Evolutionary conservation across 2,888 invertebrate species (phyloP), one percentile per base, ranked within the genome.

Genomic region (Halocaridina rubra): DNA sequence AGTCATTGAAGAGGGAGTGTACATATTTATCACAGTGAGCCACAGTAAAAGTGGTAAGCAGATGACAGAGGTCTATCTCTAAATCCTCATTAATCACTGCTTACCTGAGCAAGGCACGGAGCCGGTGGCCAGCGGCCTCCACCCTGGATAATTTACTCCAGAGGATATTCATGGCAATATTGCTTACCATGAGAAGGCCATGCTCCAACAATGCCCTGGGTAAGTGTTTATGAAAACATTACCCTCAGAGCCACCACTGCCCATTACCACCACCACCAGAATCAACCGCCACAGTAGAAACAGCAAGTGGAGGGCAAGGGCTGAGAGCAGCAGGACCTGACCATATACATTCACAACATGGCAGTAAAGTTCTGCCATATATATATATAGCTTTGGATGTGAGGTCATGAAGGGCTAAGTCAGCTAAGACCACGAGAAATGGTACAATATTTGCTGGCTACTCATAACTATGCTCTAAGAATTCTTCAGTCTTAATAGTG

Each of bases 1-100:
- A 77, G 57, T 77, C 16, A 53, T n/a, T 77, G 24, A 61, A 77
- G 59, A 77, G 77, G 77, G 77, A 77, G 77, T 77, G 77, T 77
- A 77, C 77, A 77, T 67, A 53, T 76, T 82, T 82, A 82, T 82
- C 82, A 82, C 82, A 82, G 82, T 77, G 77, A 82, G 82, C 82
- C 82, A 82, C 77, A 77, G 82, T 80, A 72, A 71, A 77, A 61
- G 32, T 59, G 59, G 77, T 59, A 24, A 33, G 77, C 61, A 77
- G 77, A 77, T 22, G 59, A 59, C n/a, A 32, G n/a, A 33, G 33
- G 72, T 32, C 27, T 32, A 59, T 30, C 16, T 29, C 59, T n/a
- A 22, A 24, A 59, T 53, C 22, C 77, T 59, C 77, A 22, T 30
- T 32, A 19, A 13, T 30, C 77, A 53, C 53, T 77, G 61, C 77